These are phyloP conservation scores for Felis chaus DNA, from an alignment of 2,113 vertebrate genomes.

Conservation along the genomic window DNA sequence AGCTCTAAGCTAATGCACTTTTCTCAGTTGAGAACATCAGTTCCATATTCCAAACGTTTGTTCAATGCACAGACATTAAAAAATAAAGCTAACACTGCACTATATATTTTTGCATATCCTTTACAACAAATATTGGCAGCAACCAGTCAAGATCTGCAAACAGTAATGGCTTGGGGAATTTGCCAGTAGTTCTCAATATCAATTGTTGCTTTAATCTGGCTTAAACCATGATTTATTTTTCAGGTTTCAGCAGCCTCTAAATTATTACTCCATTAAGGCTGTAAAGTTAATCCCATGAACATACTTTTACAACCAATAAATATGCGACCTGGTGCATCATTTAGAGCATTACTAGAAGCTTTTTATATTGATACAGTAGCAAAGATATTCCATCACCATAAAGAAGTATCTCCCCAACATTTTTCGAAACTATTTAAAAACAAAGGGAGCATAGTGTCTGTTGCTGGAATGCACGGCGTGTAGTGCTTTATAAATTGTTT, in stretches of 20 bases:
- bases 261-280: slow-evolving; percentile 68
- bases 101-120: slow-evolving; percentile 5
- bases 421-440: slow-evolving; percentile 54
- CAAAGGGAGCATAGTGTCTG: not conserved
- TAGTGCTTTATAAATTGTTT: slow-evolving; percentile 19
- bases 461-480: not conserved
- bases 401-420: slow-evolving; percentile 23
- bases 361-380: slow-evolving; percentile 37
- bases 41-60: not conserved
- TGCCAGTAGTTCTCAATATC: slow-evolving; percentile 55
- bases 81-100: slow-evolving; percentile 27
- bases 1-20: not conserved
- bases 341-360: slow-evolving; percentile 47
- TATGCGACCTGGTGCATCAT: slow-evolving; percentile 5
- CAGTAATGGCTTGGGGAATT: slow-evolving; percentile 51
- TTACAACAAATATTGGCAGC: slow-evolving; percentile 49
- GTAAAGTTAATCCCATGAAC: slow-evolving; percentile 62
- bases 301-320: slow-evolving; percentile 69
- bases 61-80: slow-evolving; percentile 40
- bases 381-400: slow-evolving; percentile 36
- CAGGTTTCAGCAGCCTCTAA: slow-evolving; percentile 41
- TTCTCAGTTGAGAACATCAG: not conserved
- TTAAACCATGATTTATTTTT: slow-evolving; percentile 63
- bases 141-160: slow-evolving; percentile 10
- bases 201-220: slow-evolving; percentile 68